These are phyloP conservation scores for Drosophila athabasca DNA, from an alignment of 1,140 invertebrate genomes.

Conservation along the genomic window DNA sequence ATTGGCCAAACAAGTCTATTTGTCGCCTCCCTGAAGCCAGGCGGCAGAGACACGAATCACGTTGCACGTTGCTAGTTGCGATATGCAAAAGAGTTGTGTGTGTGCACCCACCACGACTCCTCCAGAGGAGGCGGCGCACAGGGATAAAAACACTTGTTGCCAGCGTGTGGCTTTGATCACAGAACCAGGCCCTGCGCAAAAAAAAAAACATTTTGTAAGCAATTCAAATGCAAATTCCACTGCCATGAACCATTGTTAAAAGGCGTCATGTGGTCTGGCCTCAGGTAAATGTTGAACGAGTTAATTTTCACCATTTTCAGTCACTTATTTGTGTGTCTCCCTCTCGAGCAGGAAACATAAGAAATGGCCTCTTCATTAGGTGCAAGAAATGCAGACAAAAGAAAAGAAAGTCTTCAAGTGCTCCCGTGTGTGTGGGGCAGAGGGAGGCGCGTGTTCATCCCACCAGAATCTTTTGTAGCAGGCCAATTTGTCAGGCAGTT, in stretches of 20 bases:
- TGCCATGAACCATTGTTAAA: not conserved
- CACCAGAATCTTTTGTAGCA: slow-evolving; percentile 42
- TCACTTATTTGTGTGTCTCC: no score
- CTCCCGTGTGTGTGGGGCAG: not conserved
- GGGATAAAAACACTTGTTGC: slow-evolving; percentile 63
- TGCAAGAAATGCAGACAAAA: not conserved
- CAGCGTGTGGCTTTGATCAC: slow-evolving; percentile 68
- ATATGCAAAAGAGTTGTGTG: slow-evolving; percentile 61
- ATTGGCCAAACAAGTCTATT: slow-evolving; percentile 79
- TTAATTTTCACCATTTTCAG: no score
- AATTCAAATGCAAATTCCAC: slow-evolving; percentile 68
- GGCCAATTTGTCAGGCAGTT: slow-evolving; percentile 73
- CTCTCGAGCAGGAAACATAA: no score
- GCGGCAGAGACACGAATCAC: slow-evolving; percentile 46
- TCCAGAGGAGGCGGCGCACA: not conserved
- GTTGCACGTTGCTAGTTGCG: slow-evolving; percentile 17
- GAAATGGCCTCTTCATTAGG: no score
- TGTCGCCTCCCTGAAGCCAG: slow-evolving; percentile 54
- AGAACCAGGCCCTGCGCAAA: slow-evolving; percentile 20
- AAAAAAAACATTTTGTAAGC: slow-evolving; percentile 32
- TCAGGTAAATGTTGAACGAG: no score
- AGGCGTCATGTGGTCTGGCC: slow-evolving; percentile 11
- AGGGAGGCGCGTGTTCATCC: not conserved
- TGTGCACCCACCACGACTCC: slow-evolving; percentile 22
- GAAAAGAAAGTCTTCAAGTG: slow-evolving; percentile 5